phyloP scores from a whole-genome alignment of 2,113 vertebrate genomes.

The Leptobrachium ailaonicum region DNA sequence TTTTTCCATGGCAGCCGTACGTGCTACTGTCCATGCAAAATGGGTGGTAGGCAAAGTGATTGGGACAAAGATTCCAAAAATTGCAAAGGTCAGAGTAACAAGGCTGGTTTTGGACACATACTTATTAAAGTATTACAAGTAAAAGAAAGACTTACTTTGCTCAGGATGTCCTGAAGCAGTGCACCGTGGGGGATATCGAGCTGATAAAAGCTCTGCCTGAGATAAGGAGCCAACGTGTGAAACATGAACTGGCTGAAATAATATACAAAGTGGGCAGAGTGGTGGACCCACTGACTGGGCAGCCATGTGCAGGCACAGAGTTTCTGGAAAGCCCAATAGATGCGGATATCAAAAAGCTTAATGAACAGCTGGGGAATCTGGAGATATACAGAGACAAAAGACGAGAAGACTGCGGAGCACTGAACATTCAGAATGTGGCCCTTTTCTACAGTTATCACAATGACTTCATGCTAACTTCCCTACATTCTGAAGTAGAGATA shows the following conservation, averaged over 20 bases:
- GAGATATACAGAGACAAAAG: conserved; percentile 64
- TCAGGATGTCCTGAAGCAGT: conserved; percentile 85
- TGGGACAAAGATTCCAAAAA: conserved; percentile 93
- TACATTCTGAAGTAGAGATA: too few relatives aligned
- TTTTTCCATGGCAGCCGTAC: conserved; percentile 76
- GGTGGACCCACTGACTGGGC: conserved; percentile 89
- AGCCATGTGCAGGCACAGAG: conserved; percentile 77
- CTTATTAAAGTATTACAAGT: conserved; percentile 93
- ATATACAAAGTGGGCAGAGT: conserved; percentile 91
- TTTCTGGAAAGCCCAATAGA: conserved; percentile 77
- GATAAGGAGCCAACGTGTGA: conserved; percentile 83
- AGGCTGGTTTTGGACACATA: conserved; percentile 90
- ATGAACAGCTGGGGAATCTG: conserved; percentile 76
- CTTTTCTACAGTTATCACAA: neutral
- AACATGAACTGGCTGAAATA: conserved; percentile 91
- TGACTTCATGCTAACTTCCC: neutral
- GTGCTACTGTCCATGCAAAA: conserved; percentile 84
- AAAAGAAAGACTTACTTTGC: conserved; percentile 97
- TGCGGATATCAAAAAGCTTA: conserved; percentile 63
- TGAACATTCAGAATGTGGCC: neutral
- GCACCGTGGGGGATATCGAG: conserved; percentile 88
- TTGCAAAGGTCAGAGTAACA: conserved; percentile 92
- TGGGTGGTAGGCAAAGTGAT: conserved; percentile 94
- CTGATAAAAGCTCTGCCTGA: conserved; percentile 88
- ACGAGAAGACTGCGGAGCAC: conserved; percentile 9